Evolutionary conservation across 2,888 invertebrate genomes (phyloP), one percentile per base, ranked within the genome.

Genomic region (Cryptocephalus primarius): DNA sequence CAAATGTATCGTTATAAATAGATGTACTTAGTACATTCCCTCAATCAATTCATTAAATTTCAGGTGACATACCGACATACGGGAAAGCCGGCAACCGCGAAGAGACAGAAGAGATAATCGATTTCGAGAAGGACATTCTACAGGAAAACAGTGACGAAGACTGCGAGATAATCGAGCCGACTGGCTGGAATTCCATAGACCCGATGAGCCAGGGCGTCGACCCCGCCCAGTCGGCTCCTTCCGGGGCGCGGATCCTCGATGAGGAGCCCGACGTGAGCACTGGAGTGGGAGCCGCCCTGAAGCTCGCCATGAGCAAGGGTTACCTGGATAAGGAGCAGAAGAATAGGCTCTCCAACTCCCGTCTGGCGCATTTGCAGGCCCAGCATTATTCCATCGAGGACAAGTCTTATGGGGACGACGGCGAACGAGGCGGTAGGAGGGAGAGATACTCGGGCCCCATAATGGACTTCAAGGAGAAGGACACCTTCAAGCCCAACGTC

Each of bases 271-370:
- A 89, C 62, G 83, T 93, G 43, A 88, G 88, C 49, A 63, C 82
- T n/a, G 96, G 97, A 43, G 84, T 97, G 49, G 92, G 85, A 39
- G 92, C 90, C 54, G 95, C 96, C 10, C 74, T 97, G 50, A 82
- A 83, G 62, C 73, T 96, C 52, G 96, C 96, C 22, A 79, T 87
- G 67, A 91, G 90, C 63, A 97, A 97, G 76, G 96, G 91, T 40
- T 94, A 93, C 70, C 75, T 94, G 48, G 91, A 92, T 68, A 84
- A 85, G 56, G 88, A 88, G 57, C 80, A 82, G 44, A 75, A 78
- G 47, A 86, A 85, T 66, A 70, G 82, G n/a, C 80, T 80, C 0
- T 82, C 81, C 10, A 83, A 83, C 40, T 79, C 83, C 0, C 76
- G 83, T 58, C 77, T 84, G 72, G 85, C 80, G 6, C 83, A 88